phyloP scores from a whole-genome alignment of 1,140 invertebrate species.

The Drosophila dunni region DNA sequence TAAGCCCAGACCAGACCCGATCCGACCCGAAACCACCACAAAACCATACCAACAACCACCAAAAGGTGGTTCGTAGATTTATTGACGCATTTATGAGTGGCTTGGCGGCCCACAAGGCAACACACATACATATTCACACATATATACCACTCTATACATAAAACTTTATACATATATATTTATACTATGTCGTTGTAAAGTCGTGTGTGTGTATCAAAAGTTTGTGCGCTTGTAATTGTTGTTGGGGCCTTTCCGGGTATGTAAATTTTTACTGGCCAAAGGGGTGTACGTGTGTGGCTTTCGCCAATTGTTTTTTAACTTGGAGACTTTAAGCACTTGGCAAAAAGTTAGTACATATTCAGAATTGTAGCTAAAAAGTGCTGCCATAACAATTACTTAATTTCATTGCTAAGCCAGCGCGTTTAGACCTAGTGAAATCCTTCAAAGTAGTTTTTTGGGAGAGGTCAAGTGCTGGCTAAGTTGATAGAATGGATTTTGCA shows the following conservation, averaged over 20 bases:
- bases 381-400: not conserved
- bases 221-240: constrained; percentile 36
- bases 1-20: not conserved
- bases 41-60: not conserved
- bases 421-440: not conserved
- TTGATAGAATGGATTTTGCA: not conserved
- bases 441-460: not conserved
- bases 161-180: constrained; percentile 5
- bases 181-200: constrained; percentile 57
- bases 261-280: constrained; percentile 70
- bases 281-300: constrained; percentile 39
- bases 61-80: constrained; percentile 57
- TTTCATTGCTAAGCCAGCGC: not conserved
- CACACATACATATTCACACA: constrained; percentile 1
- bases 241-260: constrained; percentile 68
- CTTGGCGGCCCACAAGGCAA: constrained; percentile 59
- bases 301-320: constrained; percentile 51
- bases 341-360: constrained; percentile 66
- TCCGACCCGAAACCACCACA: not conserved
- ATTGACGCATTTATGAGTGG: constrained; percentile 84
- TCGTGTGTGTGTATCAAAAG: constrained; percentile 69
- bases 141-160: not conserved
- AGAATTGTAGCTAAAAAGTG: constrained; percentile 5
- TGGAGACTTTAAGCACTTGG: constrained; percentile 59
- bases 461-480: not conserved